Conservation (phyloP, 2,888 invertebrate genomes). For the Xanthorhoe spadicearia region DNA sequence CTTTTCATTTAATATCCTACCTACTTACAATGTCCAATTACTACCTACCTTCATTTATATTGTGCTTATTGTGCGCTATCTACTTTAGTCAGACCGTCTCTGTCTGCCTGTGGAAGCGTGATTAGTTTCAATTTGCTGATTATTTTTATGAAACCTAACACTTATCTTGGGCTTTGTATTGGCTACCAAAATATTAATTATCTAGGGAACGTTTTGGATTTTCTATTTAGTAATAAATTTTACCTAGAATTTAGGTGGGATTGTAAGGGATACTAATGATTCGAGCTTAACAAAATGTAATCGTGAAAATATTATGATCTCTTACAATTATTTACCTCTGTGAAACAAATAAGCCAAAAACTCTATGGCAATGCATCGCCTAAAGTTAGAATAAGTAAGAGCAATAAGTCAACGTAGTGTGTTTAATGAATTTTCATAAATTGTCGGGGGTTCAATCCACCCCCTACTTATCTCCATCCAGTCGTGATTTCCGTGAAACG, state of each 20-base stretch:
- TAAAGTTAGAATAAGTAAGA: conserved; percentile 2
- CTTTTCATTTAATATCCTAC: conserved; percentile 44
- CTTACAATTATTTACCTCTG: not conserved
- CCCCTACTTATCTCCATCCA: conserved; percentile 59
- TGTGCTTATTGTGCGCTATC: conserved; percentile 25
- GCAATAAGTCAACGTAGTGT: conserved; percentile 16
- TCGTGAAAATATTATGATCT: not conserved
- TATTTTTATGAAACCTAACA: conserved; percentile 24
- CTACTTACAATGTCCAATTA: conserved; percentile 32
- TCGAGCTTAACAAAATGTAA: not conserved
- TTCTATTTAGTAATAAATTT: not conserved
- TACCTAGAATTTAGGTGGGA: not conserved
- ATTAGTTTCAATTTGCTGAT: conserved; percentile 31
- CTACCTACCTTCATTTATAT: conserved; percentile 36
- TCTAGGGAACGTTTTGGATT: conserved; percentile 3
- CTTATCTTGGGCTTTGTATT: conserved; percentile 23
- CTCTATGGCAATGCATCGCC: not conserved
- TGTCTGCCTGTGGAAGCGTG: conserved; percentile 18
- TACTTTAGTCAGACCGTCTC: conserved; percentile 31
- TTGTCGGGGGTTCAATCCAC: conserved; percentile 45
- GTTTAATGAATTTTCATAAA: conserved; percentile 49
- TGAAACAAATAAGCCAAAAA: not conserved
- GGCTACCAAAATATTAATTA: conserved; percentile 17
- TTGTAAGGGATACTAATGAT: not conserved
- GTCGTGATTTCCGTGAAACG: conserved; percentile 60